Conservation (phyloP, 2,113 vertebrate species). For the Chaenocephalus aceratus region DNA sequence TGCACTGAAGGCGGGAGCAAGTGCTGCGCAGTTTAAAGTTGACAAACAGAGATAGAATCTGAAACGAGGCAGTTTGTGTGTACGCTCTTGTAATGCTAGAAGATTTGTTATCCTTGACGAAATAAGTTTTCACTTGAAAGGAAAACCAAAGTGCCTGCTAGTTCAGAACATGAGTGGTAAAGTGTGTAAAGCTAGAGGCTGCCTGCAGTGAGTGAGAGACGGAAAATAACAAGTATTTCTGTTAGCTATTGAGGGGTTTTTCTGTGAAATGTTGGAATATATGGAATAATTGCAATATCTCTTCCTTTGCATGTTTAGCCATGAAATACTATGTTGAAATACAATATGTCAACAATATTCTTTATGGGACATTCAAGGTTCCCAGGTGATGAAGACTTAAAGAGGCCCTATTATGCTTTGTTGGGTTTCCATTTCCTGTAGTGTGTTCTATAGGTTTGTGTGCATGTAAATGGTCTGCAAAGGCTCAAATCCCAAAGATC, state of each 20-base stretch:
- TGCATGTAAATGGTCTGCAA: too few relatives aligned
- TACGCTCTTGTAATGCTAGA: constrained; percentile 39
- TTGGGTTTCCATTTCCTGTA: too few relatives aligned
- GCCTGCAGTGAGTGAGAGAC: neutral
- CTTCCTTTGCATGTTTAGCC: too few relatives aligned
- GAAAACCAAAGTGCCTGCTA: constrained; percentile 47
- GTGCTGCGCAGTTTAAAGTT: constrained; percentile 44
- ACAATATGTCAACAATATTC: neutral
- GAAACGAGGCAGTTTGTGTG: constrained; percentile 50
- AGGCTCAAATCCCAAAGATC: too few relatives aligned
- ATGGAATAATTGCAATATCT: too few relatives aligned
- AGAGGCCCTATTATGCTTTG: too few relatives aligned
- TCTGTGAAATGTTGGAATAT: too few relatives aligned
- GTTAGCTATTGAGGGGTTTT: too few relatives aligned
- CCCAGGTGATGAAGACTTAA: too few relatives aligned
- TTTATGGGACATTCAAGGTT: neutral
- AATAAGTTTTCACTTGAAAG: constrained; percentile 50
- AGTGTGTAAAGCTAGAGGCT: constrained; percentile 26
- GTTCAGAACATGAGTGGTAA: constrained; percentile 14
- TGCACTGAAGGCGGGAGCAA: constrained; percentile 35
- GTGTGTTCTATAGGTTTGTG: too few relatives aligned
- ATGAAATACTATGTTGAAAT: neutral
- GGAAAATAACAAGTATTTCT: constrained; percentile 4
- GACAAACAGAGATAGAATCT: constrained; percentile 65
- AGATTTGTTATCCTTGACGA: constrained; percentile 59